Conservation (phyloP, 2,113 vertebrate species). For the Chlamydotis undulata region DNA sequence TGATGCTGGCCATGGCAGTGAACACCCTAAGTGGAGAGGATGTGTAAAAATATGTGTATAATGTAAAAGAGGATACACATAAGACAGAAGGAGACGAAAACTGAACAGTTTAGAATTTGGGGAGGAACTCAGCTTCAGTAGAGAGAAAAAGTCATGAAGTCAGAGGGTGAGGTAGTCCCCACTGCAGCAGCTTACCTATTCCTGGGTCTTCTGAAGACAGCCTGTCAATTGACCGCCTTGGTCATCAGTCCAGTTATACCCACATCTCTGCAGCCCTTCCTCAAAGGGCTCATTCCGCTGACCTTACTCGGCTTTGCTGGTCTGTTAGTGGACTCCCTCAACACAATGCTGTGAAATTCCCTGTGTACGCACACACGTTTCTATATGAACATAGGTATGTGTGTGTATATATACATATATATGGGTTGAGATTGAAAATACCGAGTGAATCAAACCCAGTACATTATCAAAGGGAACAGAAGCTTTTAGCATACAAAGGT, state of each 20-base stretch:
- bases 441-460: neutral
- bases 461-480: neutral
- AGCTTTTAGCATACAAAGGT: neutral
- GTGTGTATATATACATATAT: no score
- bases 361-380: neutral
- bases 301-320: neutral
- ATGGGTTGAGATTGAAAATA: neutral
- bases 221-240: rapidly evolving
- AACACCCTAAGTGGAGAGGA: neutral
- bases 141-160: neutral
- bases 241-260: rapidly evolving
- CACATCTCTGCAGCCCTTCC: neutral
- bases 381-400: rapidly evolving
- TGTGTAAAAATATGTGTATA: neutral
- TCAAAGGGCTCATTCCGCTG: neutral
- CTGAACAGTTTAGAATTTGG: neutral
- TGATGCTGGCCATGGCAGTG: neutral
- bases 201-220: neutral
- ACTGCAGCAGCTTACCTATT: neutral
- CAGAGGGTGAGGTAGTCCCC: neutral
- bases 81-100: neutral
- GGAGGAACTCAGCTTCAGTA: rapidly evolving
- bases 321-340: neutral
- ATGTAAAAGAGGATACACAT: rapidly evolving
- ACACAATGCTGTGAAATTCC: neutral